Base-by-base conservation (phyloP, 2,888 invertebrate species). In the Heliconius cydno region DNA sequence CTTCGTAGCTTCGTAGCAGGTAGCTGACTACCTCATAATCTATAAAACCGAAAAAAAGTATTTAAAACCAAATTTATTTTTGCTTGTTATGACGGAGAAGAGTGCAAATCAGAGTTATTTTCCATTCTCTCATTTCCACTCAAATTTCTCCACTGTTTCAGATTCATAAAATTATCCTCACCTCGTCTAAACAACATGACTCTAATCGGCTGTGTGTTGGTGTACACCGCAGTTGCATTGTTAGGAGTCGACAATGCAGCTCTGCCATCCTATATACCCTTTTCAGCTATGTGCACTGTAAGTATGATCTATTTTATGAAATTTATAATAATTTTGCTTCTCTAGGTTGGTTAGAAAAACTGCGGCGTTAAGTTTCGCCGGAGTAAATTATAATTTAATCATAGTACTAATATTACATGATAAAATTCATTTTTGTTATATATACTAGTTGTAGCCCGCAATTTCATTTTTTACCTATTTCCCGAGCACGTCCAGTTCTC, bases 151-250 rank as follows among this genome's bases (percentile, higher is more conserved):
- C 65, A 65, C 15, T 76, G 41, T 72, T 87, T 0, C 94, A 98
- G 98, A 91, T 98, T 97, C 83, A 98, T 98, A 90, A 98, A 99
- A 92, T 95, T 98, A 83, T 98, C 98, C 34, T 98, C 98, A 86
- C 98, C 98, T 1, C 97, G 98, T 83, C 95, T 99, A 80, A 98
- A 98, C 95, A 98, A 98, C 93, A 98, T 98, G 93, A 98, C 98
- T 0, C 97, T 98, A 65, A 96, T 98, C 63, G 98, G 98, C 25
- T 98, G 98, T 89, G 97, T 98, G 85, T 93, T 98, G 85, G 98
- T 98, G n/a, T 98, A 98, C 92, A 96, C 97, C 2, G 98, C 98
- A 0, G 98, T 98, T 68, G 97, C 98, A 38, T 95, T 98, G 76
- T 94, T 98, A 82, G 98, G 98, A 7, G 95, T 98, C 80, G 98